These are phyloP conservation scores for Tuta absoluta DNA, from an alignment of 2,888 invertebrate genomes.

Conservation along the genomic window DNA sequence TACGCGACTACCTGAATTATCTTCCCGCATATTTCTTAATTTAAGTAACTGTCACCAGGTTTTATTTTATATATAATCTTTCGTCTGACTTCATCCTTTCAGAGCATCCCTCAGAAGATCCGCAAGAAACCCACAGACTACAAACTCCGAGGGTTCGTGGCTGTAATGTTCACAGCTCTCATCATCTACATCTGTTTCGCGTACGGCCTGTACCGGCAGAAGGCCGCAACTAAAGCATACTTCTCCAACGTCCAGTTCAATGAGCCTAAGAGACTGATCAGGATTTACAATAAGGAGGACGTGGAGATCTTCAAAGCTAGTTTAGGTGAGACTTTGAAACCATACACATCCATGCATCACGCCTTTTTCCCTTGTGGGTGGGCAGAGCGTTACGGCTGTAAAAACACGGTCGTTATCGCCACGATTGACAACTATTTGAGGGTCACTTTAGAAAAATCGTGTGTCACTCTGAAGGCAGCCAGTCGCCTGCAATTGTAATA, in stretches of 20 bases:
- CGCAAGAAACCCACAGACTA: conserved; percentile 88
- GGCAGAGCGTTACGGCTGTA: too few species aligned
- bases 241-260: conserved; percentile 92
- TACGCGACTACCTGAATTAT: too few species aligned
- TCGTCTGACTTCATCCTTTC: conserved; percentile 43
- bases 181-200: conserved; percentile 92
- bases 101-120: conserved; percentile 88
- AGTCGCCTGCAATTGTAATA: too few species aligned
- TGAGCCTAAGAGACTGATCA: conserved; percentile 86
- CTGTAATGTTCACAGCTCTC: conserved; percentile 89
- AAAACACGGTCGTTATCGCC: too few species aligned
- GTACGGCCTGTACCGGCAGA: conserved; percentile 90
- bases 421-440: too few species aligned
- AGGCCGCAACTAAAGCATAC: conserved; percentile 90
- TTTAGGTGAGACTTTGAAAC: conserved; percentile 69
- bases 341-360: neutral
- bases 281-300: conserved; percentile 87
- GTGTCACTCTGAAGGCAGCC: too few species aligned
- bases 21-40: too few species aligned
- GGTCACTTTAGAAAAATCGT: too few species aligned
- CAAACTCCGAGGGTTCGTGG: conserved; percentile 90
- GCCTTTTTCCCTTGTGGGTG: too few species aligned
- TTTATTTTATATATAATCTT: neutral
- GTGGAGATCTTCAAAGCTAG: conserved; percentile 85
- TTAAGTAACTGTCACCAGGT: neutral